These are phyloP conservation scores for Diarsia rubi DNA, from an alignment of 2,888 invertebrate genomes.

Conservation along the genomic window DNA sequence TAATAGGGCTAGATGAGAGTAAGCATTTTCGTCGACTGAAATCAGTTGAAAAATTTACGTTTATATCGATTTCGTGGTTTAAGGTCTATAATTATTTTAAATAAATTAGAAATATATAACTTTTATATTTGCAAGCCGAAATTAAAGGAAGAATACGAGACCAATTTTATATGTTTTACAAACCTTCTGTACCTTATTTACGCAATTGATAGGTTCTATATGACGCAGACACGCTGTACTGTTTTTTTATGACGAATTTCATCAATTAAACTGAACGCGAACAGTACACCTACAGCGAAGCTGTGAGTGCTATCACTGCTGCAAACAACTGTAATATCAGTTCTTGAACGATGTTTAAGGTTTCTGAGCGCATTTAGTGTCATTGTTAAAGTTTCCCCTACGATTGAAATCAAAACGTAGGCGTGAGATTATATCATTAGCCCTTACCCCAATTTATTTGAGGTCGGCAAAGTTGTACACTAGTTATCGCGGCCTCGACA, in stretches of 20 bases:
- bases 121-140: no score
- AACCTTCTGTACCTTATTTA: no score
- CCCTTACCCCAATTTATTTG: no score
- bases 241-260: neutral
- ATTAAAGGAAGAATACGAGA: no score
- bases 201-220: no score
- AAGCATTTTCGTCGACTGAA: neutral
- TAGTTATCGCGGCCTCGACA: no score
- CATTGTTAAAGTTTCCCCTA: neutral
- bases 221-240: neutral
- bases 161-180: no score
- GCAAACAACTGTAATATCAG: neutral
- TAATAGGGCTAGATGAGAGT: neutral
- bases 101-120: no score
- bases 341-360: neutral
- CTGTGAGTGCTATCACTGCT: neutral
- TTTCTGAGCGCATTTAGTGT: neutral
- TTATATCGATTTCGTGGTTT: neutral
- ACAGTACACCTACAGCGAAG: neutral
- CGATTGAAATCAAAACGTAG: neutral
- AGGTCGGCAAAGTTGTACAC: no score
- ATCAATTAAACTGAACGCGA: neutral
- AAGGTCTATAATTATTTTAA: no score
- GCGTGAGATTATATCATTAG: no score
- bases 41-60: neutral